phyloP scores from a whole-genome alignment of 2,797 vertebrate species.

The Alouatta caraya region DNA sequence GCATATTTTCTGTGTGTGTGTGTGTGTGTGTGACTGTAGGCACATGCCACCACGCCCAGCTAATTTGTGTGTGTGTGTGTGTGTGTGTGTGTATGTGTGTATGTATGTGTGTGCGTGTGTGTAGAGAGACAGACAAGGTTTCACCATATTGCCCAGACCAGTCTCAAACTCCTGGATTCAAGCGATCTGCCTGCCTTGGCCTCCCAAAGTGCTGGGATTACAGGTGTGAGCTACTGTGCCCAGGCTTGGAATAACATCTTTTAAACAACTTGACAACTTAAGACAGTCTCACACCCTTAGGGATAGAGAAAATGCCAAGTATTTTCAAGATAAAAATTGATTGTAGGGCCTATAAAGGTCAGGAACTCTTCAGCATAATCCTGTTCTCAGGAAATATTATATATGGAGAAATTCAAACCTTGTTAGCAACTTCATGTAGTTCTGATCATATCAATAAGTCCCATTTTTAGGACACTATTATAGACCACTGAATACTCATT shows the following conservation, averaged over 20 bases:
- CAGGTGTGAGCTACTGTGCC: background rate
- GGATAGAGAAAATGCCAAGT: background rate
- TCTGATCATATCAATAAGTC: background rate
- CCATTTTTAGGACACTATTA: background rate
- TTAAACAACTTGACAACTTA: constrained; percentile 29
- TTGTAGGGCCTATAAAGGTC: background rate
- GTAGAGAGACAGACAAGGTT: background rate
- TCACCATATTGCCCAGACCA: background rate
- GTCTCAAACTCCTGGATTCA: too few relatives aligned
- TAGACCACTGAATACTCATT: background rate
- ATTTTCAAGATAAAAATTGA: constrained; percentile 43
- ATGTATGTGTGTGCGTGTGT: too few relatives aligned
- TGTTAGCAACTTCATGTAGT: background rate
- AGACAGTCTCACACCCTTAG: constrained; percentile 18
- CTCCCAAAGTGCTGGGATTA: background rate
- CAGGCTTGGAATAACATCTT: background rate
- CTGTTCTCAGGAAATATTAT: background rate
- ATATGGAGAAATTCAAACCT: background rate
- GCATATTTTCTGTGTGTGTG: background rate
- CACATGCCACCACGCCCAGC: background rate
- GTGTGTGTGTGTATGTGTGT: too few relatives aligned
- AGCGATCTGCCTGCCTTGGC: background rate
- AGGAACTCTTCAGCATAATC: background rate
- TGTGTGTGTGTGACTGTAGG: background rate
- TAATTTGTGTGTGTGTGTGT: background rate